These are phyloP conservation scores for Volucella inanis DNA, from an alignment of 2,888 invertebrate genomes.

Conservation along the genomic window DNA sequence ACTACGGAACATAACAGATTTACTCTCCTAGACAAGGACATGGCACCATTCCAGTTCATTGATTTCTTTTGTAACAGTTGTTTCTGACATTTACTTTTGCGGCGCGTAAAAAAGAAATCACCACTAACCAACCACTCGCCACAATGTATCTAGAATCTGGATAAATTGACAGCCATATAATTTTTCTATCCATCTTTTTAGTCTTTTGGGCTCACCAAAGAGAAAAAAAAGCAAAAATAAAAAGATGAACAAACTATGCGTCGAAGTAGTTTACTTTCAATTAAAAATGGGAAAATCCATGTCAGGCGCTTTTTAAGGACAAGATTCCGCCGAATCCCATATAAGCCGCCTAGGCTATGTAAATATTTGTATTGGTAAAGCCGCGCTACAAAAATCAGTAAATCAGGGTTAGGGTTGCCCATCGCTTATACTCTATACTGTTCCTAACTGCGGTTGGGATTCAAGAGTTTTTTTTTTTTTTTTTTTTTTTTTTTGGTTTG, in stretches of 20 bases:
- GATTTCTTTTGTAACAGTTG: conserved; percentile 84
- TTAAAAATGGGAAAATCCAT: conserved; percentile 59
- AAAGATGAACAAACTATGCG: conserved; percentile 36
- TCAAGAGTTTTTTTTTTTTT: conserved; percentile 23
- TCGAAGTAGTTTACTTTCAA: conserved; percentile 69
- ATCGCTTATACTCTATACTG: conserved; percentile 3
- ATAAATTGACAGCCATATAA: conserved; percentile 70
- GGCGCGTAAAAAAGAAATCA: conserved; percentile 58
- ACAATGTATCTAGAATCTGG: conserved; percentile 60
- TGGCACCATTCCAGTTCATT: conserved; percentile 82
- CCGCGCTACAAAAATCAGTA: conserved; percentile 15
- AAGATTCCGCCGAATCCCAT: conserved; percentile 40
- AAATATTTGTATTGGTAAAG: conserved; percentile 66
- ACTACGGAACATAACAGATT: conserved; percentile 34
- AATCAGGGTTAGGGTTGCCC: conserved; percentile 49
- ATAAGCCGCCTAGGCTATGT: conserved; percentile 70
- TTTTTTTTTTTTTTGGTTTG: conserved; percentile 53
- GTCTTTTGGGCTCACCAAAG: not conserved
- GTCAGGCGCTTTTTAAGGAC: conserved; percentile 53
- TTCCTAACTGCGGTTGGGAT: conserved; percentile 11
- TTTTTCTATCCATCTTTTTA: conserved; percentile 22
- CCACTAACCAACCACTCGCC: conserved; percentile 32
- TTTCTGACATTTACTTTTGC: conserved; percentile 82
- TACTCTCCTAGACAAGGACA: conserved; percentile 52
- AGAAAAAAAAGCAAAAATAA: not conserved